Percentiles rank a stretch among this genome's conserved stretches.
These are phyloP conservation scores for Fragum whitleyi DNA, from an alignment of 2,888 invertebrate genomes.

Conservation along the genomic window DNA sequence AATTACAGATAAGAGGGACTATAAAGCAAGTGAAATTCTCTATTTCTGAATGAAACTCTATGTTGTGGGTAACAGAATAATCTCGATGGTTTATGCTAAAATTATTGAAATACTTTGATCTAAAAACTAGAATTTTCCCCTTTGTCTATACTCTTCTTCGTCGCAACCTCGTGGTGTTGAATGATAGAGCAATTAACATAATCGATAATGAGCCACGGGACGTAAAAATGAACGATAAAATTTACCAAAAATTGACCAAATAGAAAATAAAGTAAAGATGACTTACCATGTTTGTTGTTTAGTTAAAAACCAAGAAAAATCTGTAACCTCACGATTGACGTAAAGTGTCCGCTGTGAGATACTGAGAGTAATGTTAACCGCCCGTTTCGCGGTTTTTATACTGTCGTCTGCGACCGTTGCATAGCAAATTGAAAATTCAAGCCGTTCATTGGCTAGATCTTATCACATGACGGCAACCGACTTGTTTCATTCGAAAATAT, in stretches of 20 bases:
- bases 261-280: not conserved
- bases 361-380: not conserved
- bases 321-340: constrained; percentile 51
- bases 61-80: no score
- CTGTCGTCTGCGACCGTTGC: constrained; percentile 39
- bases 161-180: not conserved
- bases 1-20: no score
- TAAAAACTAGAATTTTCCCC: no score
- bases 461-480: constrained; percentile 12
- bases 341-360: constrained; percentile 53
- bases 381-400: constrained; percentile 35
- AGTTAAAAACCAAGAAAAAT: constrained; percentile 22
- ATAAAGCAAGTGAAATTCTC: no score
- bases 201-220: not conserved
- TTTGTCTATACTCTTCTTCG: no score
- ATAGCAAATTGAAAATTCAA: constrained; percentile 34
- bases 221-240: not conserved
- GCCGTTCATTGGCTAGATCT: constrained; percentile 33
- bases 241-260: not conserved
- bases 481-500: constrained; percentile 5
- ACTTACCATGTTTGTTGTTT: constrained; percentile 55
- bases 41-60: no score
- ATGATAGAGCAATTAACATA: not conserved
- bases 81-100: no score
- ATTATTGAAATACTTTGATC: no score